Conservation (phyloP, 2,888 invertebrate species). For the Cephonodes hylas region DNA sequence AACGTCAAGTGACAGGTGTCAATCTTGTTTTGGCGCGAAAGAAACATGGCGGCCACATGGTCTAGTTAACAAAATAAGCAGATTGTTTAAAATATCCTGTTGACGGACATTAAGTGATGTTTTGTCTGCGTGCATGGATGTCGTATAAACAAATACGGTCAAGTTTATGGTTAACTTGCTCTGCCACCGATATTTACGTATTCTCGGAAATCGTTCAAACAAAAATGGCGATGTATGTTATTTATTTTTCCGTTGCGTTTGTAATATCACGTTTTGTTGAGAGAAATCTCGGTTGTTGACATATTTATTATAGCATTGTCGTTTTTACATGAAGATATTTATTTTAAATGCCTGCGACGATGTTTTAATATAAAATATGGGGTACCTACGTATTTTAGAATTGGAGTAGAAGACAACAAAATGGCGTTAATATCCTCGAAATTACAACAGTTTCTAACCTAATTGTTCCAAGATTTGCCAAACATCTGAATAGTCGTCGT, state of each 20-base stretch:
- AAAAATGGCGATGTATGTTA: not conserved
- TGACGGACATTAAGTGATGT: slow-evolving; percentile 63
- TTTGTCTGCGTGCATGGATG: slow-evolving; percentile 34
- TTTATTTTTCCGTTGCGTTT: not conserved
- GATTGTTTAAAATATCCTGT: slow-evolving; percentile 62
- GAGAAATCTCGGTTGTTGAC: not conserved
- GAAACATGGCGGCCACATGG: slow-evolving; percentile 45
- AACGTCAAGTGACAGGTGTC: slow-evolving; percentile 30
- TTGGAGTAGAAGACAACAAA: no score
- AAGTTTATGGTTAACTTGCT: slow-evolving; percentile 12
- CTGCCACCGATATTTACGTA: slow-evolving; percentile 8
- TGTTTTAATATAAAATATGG: no score
- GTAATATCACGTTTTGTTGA: not conserved
- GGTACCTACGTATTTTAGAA: no score
- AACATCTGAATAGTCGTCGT: not conserved
- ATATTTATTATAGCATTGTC: not conserved
- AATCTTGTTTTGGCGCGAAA: slow-evolving; percentile 22
- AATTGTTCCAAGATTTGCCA: not conserved
- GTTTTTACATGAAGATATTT: not conserved
- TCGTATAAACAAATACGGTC: slow-evolving; percentile 28
- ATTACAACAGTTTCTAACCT: not conserved
- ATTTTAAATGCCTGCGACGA: not conserved
- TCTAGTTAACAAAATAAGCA: slow-evolving; percentile 69
- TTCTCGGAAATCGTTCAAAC: not conserved
- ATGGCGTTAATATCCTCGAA: not conserved